phyloP scores from a whole-genome alignment of 1,140 invertebrate genomes.

The Plectrocnemia conspersa region DNA sequence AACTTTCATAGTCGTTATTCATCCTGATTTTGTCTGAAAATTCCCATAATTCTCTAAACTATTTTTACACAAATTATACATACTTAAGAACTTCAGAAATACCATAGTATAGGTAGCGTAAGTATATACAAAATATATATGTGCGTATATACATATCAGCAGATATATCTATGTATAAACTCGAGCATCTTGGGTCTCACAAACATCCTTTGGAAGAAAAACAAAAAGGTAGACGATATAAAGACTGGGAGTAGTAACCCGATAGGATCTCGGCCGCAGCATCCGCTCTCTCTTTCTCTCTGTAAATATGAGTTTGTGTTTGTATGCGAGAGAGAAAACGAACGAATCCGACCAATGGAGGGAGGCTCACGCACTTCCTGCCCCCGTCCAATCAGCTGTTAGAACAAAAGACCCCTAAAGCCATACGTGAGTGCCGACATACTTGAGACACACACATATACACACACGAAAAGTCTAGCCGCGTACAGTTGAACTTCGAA shows the following conservation, averaged over 20 bases:
- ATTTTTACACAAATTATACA: too few relatives aligned
- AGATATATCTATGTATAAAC: too few relatives aligned
- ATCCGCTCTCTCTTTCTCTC: too few relatives aligned
- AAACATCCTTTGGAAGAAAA: conserved; percentile 21
- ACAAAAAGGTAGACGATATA: conserved; percentile 21
- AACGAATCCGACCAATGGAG: conserved; percentile 29
- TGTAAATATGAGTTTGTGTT: too few relatives aligned
- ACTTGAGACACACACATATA: too few relatives aligned
- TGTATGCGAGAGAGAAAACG: background rate
- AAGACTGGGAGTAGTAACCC: conserved; percentile 21
- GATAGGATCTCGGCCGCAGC: conserved; percentile 17
- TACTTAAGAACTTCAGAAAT: too few relatives aligned
- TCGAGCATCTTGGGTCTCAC: too few relatives aligned
- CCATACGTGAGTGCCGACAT: conserved; percentile 1
- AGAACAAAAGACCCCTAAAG: conserved; percentile 30
- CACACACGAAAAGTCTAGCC: too few relatives aligned
- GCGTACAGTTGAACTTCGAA: conserved; percentile 15
- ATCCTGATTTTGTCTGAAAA: too few relatives aligned
- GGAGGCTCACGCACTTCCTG: conserved; percentile 31
- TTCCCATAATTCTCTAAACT: too few relatives aligned
- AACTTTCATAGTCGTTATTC: too few relatives aligned
- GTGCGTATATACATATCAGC: background rate
- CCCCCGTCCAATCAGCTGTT: conserved; percentile 36
- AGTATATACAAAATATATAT: conserved; percentile 3
- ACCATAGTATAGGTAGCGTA: too few relatives aligned